Percentiles rank a stretch among this genome's conserved stretches.
These are phyloP conservation scores for Apeltes quadracus DNA, from an alignment of 2,113 vertebrate genomes.

Conservation along the genomic window DNA sequence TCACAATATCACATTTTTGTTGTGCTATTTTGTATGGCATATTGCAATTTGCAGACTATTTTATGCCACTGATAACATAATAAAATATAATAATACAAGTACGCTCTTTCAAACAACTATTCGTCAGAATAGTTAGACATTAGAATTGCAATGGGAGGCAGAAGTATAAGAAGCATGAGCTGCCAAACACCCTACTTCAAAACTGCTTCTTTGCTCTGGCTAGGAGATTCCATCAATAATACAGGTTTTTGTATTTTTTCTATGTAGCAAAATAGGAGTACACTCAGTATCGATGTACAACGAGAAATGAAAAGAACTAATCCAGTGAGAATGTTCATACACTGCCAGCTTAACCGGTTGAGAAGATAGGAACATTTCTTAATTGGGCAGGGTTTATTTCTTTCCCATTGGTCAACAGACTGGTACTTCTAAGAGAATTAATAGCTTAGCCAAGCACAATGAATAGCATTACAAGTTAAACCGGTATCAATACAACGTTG, in stretches of 20 bases:
- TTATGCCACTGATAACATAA: too few species aligned
- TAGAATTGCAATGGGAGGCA: too few species aligned
- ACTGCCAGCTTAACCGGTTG: not conserved
- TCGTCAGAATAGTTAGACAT: too few species aligned
- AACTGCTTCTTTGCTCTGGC: too few species aligned
- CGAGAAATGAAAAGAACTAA: not conserved
- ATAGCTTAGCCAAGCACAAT: not conserved
- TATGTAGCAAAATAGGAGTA: not conserved
- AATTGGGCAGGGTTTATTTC: not conserved
- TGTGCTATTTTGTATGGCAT: too few species aligned
- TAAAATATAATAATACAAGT: too few species aligned
- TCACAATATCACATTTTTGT: too few species aligned
- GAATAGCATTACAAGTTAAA: not conserved
- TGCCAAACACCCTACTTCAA: too few species aligned
- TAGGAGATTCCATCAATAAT: not conserved
- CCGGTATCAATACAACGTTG: not conserved
- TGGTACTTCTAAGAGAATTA: not conserved
- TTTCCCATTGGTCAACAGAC: not conserved
- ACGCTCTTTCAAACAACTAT: too few species aligned
- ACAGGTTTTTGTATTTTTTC: not conserved
- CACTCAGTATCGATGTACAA: not conserved
- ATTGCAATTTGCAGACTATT: too few species aligned
- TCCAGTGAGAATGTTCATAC: slow-evolving; percentile 6
- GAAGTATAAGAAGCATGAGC: too few species aligned
- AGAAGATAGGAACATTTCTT: slow-evolving; percentile 9